phyloP scores from a whole-genome alignment of 1,140 invertebrate genomes.

The Cotesia glomerata region DNA sequence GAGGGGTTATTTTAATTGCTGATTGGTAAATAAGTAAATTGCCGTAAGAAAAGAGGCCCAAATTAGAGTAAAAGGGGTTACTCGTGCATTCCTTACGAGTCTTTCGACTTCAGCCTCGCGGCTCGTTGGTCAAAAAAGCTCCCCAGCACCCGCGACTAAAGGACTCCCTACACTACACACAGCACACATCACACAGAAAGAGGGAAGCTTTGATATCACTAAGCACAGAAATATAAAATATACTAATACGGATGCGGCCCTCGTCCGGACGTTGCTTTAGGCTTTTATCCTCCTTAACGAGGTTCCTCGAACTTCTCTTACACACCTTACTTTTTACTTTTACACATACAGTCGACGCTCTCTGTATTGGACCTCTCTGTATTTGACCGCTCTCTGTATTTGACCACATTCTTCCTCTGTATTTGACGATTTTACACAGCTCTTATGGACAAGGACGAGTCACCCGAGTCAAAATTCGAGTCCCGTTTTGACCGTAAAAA shows the following conservation, averaged over 20 bases:
- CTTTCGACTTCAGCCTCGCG: constrained; percentile 20
- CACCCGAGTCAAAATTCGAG: too few species aligned
- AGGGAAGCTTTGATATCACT: neutral
- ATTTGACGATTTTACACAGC: too few species aligned
- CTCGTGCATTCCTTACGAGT: neutral
- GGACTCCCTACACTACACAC: constrained; percentile 18
- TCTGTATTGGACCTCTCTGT: too few species aligned
- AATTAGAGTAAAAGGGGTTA: neutral
- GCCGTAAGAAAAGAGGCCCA: constrained; percentile 47
- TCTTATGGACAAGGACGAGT: too few species aligned
- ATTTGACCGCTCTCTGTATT: too few species aligned
- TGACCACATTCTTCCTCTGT: too few species aligned
- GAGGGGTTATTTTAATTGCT: constrained; percentile 51
- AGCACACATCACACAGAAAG: neutral
- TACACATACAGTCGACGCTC: too few species aligned
- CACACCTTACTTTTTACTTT: neutral
- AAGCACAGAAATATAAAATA: too few species aligned
- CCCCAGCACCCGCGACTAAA: constrained; percentile 1
- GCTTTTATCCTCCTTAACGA: constrained; percentile 43
- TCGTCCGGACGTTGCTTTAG: constrained; percentile 28
- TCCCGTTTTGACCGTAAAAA: too few species aligned
- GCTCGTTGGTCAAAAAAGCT: constrained; percentile 38
- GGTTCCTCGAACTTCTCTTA: constrained; percentile 31
- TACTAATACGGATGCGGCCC: constrained; percentile 32
- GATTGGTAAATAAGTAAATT: constrained; percentile 59